Percentiles rank a stretch among this genome's conserved stretches.
Conservation (phyloP, 2,113 vertebrate species). For the Hippocampus abdominalis region DNA sequence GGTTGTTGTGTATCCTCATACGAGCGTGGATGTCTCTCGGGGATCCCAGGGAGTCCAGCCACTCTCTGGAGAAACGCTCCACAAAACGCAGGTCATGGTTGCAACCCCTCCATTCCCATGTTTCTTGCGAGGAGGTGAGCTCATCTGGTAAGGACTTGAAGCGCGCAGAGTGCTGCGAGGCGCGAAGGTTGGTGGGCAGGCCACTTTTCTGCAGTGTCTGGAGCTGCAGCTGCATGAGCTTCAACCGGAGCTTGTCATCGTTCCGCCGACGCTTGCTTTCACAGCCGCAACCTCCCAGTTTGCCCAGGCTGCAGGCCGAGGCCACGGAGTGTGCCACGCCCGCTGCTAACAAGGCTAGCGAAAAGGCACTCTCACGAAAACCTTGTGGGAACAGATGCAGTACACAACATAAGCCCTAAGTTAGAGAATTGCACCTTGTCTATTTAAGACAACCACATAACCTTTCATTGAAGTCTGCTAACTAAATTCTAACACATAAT, state of each 20-base stretch:
- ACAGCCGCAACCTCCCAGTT: conserved; percentile 84
- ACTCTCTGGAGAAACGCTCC: conserved; percentile 86
- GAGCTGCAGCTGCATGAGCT: conserved; percentile 84
- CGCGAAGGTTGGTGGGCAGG: conserved; percentile 62
- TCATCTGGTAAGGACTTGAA: conserved; percentile 75
- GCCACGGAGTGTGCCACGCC: conserved; percentile 90
- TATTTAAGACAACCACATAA: too few relatives aligned
- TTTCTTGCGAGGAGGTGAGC: conserved; percentile 80
- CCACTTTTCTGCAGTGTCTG: conserved; percentile 80
- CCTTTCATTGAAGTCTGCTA: not conserved
- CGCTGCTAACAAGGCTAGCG: conserved; percentile 86
- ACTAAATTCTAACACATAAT: not conserved
- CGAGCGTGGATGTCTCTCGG: conserved; percentile 87
- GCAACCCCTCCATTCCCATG: conserved; percentile 93
- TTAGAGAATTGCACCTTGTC: not conserved
- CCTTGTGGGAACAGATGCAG: conserved; percentile 62
- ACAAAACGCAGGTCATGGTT: conserved; percentile 85
- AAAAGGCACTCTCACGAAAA: conserved; percentile 88
- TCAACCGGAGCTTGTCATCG: conserved; percentile 82
- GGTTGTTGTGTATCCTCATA: conserved; percentile 89
- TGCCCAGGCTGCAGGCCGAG: conserved; percentile 88
- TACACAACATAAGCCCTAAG: not conserved
- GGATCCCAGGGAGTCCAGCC: conserved; percentile 84
- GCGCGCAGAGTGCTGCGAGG: conserved; percentile 64
- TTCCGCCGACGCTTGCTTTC: conserved; percentile 80